Evolutionary conservation across 2,888 invertebrate species (phyloP), one percentile per base, ranked within the genome.

Genomic region (Eupithecia subfuscata): DNA sequence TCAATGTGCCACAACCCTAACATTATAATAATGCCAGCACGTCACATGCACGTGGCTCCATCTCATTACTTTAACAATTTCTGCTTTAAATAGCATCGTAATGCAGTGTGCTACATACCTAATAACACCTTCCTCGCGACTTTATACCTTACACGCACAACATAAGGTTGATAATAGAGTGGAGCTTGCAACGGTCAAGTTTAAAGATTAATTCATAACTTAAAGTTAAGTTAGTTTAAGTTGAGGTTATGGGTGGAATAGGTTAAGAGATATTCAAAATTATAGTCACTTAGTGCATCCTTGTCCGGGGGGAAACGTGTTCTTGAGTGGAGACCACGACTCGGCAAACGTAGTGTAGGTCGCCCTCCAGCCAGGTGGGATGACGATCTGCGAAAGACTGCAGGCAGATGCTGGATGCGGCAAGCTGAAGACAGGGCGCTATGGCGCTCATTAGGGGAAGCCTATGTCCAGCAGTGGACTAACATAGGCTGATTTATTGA

Each of bases 1-100:
- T 68, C 64, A 78, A 25, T 89, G 85, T 82, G 72, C 4, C 18
- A 64, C 80, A 67, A 71, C 0, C 76, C 71, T 84, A 78, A 82
- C 76, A 78, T 81, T 83, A 91, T 92, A 90, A 92, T 93, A 93
- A 92, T 91, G 90, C 85, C 84, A 82, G 85, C 85, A 85, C 85
- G 92, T 92, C 92, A 91, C 91, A 89, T 86, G 88, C 92, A 92
- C 89, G 82, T 88, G 87, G 89, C 82, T 84, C 87, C 88, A 86
- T 90, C 91, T 91, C 92, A 91, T 92, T 92, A 91, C 88, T 86
- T 88, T 88, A 91, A 91, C 90, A 87, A 91, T 91, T 90, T 88
- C 90, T 88, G 88, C 88, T 88, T 88, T 88, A 90, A 90, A 90
- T 88, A 88, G 88, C 85, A 84, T 84, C 83, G 83, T 82, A 83